phyloP scores from a whole-genome alignment of 2,888 invertebrate species.

The Lithosia quadra region DNA sequence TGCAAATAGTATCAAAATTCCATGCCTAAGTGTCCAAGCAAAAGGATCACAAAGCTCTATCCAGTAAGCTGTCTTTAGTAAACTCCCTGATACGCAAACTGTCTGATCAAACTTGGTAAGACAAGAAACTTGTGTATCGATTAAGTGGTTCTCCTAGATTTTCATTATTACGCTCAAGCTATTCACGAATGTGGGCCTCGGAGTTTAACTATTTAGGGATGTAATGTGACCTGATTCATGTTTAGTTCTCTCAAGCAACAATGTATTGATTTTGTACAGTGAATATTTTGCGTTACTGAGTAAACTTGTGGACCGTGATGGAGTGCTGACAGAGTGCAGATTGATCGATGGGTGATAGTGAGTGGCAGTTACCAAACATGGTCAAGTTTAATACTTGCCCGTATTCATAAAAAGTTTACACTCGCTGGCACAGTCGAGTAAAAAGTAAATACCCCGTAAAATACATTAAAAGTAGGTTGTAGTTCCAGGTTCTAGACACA shows the following conservation, averaged over 20 bases:
- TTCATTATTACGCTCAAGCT: constrained; percentile 25
- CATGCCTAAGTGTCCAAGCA: no score
- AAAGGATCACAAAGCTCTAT: no score
- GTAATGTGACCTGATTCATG: constrained; percentile 15
- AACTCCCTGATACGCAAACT: constrained; percentile 15
- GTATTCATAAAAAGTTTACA: background rate
- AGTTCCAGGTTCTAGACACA: background rate
- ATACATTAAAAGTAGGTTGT: background rate
- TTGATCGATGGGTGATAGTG: background rate
- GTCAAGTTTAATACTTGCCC: no score
- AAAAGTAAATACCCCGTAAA: background rate
- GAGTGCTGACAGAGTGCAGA: background rate
- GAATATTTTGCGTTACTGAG: background rate
- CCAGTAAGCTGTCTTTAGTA: background rate
- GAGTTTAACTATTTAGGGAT: constrained; percentile 25
- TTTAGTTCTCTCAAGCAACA: constrained; percentile 27
- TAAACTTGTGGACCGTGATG: background rate
- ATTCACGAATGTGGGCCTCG: constrained; percentile 16
- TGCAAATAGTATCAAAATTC: no score
- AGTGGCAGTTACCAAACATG: background rate
- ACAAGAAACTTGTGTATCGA: constrained; percentile 21
- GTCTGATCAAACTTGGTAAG: constrained; percentile 14
- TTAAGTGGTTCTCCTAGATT: constrained; percentile 23
- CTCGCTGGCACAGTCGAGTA: no score
- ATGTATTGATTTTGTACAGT: constrained; percentile 12